Evolutionary conservation across 2,888 invertebrate genomes (phyloP).

Genomic region (Buathra laborator): DNA sequence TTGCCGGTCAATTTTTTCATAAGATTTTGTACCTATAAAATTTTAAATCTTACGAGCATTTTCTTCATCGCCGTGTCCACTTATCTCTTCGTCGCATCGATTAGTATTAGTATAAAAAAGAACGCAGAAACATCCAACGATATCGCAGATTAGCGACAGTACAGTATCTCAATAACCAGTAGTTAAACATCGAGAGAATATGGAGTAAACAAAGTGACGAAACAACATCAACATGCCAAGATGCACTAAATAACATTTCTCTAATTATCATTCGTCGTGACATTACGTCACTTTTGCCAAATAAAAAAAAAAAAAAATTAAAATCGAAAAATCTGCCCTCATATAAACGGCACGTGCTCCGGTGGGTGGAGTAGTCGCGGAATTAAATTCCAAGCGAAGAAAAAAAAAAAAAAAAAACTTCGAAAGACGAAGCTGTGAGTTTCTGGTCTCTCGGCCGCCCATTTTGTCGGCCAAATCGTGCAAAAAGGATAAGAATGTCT

Average conservation of each 20-base stretch:
- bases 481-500: constrained; percentile 14
- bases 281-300: not conserved
- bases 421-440: not conserved
- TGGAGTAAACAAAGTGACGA: constrained; percentile 46
- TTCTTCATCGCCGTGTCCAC: constrained; percentile 33
- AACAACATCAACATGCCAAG: constrained; percentile 63
- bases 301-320: constrained; percentile 8
- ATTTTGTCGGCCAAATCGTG: not conserved
- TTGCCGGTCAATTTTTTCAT: not conserved
- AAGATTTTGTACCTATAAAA: not conserved
- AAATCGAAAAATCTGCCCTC: constrained; percentile 18
- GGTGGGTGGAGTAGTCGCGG: not conserved
- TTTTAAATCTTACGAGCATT: not conserved
- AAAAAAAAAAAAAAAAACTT: not conserved
- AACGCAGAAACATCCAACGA: not conserved
- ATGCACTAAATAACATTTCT: constrained; percentile 28
- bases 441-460: constrained; percentile 12
- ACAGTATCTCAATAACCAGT: not conserved
- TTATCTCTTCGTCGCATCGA: constrained; percentile 42
- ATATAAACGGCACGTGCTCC: constrained; percentile 20
- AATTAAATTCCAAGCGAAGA: constrained; percentile 32
- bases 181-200: constrained; percentile 23
- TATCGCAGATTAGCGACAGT: not conserved
- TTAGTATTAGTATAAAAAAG: constrained; percentile 29
- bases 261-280: not conserved